Evolutionary conservation across 2,113 vertebrate species (phyloP).

Genomic region (Ceratotherium simum): DNA sequence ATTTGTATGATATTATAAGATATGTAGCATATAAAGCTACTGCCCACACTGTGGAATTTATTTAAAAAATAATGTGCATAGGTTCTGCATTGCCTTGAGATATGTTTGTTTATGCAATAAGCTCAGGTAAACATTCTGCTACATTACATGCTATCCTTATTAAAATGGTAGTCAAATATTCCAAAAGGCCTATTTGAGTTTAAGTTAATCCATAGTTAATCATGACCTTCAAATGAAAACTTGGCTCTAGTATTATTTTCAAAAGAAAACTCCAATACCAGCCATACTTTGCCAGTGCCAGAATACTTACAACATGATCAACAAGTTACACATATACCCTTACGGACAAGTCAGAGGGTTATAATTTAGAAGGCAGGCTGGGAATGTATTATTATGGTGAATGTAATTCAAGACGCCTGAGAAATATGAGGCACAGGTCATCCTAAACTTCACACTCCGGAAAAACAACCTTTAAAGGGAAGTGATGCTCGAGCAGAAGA

Average conservation of each 20-base stretch:
- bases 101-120: constrained; percentile 82
- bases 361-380: constrained; percentile 66
- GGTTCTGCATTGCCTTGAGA: constrained; percentile 74
- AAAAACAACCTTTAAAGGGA: background rate
- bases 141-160: constrained; percentile 78
- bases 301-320: constrained; percentile 58
- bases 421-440: constrained; percentile 75
- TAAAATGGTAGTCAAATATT: constrained; percentile 83
- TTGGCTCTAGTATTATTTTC: constrained; percentile 75
- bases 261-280: constrained; percentile 74
- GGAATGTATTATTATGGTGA: constrained; percentile 72
- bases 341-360: constrained; percentile 52
- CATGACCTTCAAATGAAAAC: constrained; percentile 83
- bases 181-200: constrained; percentile 77
- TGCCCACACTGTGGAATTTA: constrained; percentile 72
- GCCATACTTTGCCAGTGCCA: constrained; percentile 49
- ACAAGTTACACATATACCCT: constrained; percentile 60
- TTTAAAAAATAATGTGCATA: constrained; percentile 73
- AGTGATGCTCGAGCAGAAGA: background rate
- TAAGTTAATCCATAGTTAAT: constrained; percentile 84
- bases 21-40: constrained; percentile 73
- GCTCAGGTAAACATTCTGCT: constrained; percentile 82
- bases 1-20: background rate
- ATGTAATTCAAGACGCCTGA: constrained; percentile 82
- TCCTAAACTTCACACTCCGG: constrained; percentile 59